phyloP scores from a whole-genome alignment of 2,797 vertebrate species.

The Zalophus californianus region DNA sequence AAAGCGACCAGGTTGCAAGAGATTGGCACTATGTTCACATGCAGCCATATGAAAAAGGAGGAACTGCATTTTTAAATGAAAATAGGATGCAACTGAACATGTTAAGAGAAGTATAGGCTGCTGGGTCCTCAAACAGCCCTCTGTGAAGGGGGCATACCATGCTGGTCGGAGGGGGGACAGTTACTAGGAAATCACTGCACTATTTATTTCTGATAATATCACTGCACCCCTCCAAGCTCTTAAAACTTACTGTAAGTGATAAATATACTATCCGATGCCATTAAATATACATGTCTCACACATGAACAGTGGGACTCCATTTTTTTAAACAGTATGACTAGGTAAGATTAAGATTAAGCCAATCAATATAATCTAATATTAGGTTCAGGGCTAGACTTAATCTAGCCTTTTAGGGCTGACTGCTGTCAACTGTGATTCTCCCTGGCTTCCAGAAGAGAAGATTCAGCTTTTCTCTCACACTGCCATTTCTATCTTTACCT shows the following conservation, averaged over 20 bases:
- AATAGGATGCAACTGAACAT: background rate
- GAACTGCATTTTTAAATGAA: background rate
- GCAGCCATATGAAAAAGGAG: background rate
- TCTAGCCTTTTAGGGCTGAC: background rate
- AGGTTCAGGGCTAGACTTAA: background rate
- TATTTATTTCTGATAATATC: background rate
- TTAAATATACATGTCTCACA: background rate
- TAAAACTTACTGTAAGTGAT: background rate
- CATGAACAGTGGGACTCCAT: background rate
- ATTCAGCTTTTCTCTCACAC: background rate
- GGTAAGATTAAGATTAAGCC: slow-evolving; percentile 10
- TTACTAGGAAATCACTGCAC: background rate
- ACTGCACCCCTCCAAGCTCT: background rate
- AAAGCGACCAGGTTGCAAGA: background rate
- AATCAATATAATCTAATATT: background rate
- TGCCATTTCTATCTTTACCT: background rate
- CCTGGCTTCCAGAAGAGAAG: background rate
- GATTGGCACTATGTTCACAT: background rate
- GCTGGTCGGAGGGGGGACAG: background rate
- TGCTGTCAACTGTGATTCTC: background rate
- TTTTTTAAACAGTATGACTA: background rate
- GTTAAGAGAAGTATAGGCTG: background rate
- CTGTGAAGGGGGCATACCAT: background rate
- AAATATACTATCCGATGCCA: background rate
- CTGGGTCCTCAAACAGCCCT: background rate